These are phyloP conservation scores for Actinemys pallida DNA, from an alignment of 2,113 vertebrate genomes.

Conservation along the genomic window DNA sequence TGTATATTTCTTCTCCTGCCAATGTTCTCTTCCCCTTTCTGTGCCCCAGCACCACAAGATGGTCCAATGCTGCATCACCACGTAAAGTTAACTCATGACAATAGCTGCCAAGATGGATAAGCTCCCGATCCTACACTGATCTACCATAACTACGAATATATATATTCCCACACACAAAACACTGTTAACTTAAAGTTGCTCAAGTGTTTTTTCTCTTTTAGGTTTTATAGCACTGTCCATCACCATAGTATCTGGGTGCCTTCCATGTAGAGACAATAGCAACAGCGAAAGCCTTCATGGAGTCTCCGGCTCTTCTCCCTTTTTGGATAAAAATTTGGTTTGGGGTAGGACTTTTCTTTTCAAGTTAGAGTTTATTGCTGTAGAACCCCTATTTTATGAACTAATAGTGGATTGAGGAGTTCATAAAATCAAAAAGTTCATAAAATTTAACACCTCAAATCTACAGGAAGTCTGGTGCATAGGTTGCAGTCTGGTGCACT, in stretches of 20 bases:
- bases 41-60: not conserved
- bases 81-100: not conserved
- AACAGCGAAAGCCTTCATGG: not conserved
- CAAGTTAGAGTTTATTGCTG: not conserved
- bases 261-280: not conserved
- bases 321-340: not conserved
- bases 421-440: not conserved
- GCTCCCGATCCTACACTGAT: not conserved
- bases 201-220: not conserved
- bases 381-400: not conserved
- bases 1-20: not conserved
- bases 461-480: not conserved
- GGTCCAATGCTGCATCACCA: not conserved
- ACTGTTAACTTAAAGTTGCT: not conserved
- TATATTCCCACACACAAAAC: not conserved
- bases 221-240: not conserved
- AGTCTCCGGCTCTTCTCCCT: not conserved
- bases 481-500: not conserved
- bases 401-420: not conserved
- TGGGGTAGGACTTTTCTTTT: not conserved
- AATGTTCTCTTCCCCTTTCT: not conserved
- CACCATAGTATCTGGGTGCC: not conserved
- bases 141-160: not conserved
- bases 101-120: not conserved
- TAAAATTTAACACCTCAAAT: not conserved